Base-by-base conservation (phyloP, 1,140 invertebrate species). In the Paraescarpia echinospica region DNA sequence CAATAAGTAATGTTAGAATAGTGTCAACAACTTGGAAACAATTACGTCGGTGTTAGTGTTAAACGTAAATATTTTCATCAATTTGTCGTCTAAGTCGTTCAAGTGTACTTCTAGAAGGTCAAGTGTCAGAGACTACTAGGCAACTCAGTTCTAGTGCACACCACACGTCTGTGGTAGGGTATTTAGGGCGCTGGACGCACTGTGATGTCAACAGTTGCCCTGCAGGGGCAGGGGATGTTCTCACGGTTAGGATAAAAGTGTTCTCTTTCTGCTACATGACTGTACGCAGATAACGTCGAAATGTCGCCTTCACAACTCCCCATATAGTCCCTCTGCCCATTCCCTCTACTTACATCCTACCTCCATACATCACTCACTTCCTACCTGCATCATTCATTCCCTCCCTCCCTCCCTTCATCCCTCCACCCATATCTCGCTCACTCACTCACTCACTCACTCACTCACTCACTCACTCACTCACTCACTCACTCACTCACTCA, bases 401-500 rank as follows among this genome's bases (percentile, higher is more conserved):
- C 59, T 14, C 59, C 5, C 59, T 8, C 59, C 1, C 59, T 14
- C 59, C 1, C 59, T 48, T 2, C 59, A 77, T 18, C 6, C 59
- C 2, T 31, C 1, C 89, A 33, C 89, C 6, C 35, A 31, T 22
- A 18, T 89, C n/a, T 2, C 91, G 1, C 92, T 22, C 51, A 91
- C 92, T 22, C 92, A 92, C 92, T 33, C 92, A 91, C 41, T 91
- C 89, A 93, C 89, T 91, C 89, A 91, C 89, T 91, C 92, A 93
- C 89, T 91, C 92, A 93, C 89, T 91, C 89, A 93, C 92, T 91
- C 92, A 93, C 92, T 91, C 92, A 93, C 89, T 91, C 92, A 93
- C 92, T 91, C 92, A 93, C 92, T 91, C 92, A 93, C 89, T 91
- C 92, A 93, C 89, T 91, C 92, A 91, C 92, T 91, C 89, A 93